Conservation (phyloP, 2,113 vertebrate genomes). For the Dromaius novaehollandiae region DNA sequence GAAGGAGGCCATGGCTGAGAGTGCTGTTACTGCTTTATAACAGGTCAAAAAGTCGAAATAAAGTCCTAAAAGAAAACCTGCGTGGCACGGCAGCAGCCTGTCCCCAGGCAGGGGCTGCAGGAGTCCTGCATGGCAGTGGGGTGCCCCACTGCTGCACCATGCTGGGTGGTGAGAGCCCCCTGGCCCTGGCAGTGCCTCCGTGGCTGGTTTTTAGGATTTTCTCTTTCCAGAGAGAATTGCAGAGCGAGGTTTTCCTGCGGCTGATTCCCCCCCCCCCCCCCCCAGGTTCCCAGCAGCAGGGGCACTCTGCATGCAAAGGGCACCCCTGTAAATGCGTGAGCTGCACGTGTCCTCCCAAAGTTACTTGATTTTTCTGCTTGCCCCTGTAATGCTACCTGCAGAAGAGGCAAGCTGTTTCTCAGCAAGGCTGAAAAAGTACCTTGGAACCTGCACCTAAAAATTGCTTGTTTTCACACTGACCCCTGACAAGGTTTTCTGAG, state of each 20-base stretch:
- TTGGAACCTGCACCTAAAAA: background rate
- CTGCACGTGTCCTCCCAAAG: accelerated
- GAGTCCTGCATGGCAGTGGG: background rate
- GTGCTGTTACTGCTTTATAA: background rate
- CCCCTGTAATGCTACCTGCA: background rate
- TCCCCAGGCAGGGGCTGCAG: too few relatives aligned
- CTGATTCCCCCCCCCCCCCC: accelerated
- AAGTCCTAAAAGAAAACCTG: background rate
- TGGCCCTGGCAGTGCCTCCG: too few relatives aligned
- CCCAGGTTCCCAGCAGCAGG: background rate
- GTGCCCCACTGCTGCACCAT: too few relatives aligned
- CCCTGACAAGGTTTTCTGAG: background rate
- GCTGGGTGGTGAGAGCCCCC: too few relatives aligned
- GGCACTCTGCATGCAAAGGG: background rate
- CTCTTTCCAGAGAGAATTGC: background rate
- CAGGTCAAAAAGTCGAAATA: background rate
- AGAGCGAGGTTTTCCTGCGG: background rate
- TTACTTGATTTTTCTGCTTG: accelerated
- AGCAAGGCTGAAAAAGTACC: background rate
- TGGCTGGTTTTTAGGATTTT: background rate
- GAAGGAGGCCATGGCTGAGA: background rate
- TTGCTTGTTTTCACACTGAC: background rate
- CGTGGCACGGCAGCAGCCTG: background rate
- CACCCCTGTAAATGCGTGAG: background rate
- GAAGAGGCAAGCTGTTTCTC: background rate